Conservation (phyloP, 2,797 vertebrate species). For the Aeoliscus strigatus region DNA sequence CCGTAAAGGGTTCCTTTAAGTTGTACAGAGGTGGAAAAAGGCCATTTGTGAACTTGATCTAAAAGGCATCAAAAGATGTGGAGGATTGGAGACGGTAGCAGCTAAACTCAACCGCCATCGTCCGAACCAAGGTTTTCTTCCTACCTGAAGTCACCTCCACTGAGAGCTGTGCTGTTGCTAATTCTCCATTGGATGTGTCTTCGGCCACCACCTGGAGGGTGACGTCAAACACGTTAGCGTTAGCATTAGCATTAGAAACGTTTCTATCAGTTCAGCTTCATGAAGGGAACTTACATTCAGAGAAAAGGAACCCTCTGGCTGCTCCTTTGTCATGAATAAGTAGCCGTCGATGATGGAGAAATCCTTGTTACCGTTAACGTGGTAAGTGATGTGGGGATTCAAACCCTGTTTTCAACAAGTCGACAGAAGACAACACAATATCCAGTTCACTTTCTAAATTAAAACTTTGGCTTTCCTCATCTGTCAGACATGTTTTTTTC, state of each 20-base stretch:
- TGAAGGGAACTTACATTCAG: slow-evolving; percentile 54
- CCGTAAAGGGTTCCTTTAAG: too few relatives aligned
- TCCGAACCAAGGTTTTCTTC: neutral
- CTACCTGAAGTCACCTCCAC: slow-evolving; percentile 66
- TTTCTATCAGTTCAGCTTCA: neutral
- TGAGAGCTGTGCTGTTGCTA: slow-evolving; percentile 23
- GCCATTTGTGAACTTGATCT: too few relatives aligned
- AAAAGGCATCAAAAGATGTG: too few relatives aligned
- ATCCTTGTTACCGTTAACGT: slow-evolving; percentile 44
- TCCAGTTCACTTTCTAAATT: too few relatives aligned
- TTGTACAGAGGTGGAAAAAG: too few relatives aligned
- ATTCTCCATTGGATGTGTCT: slow-evolving; percentile 51
- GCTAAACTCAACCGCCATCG: neutral
- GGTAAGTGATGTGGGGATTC: slow-evolving; percentile 78
- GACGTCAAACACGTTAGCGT: neutral
- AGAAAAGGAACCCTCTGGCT: slow-evolving; percentile 17
- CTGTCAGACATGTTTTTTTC: too few relatives aligned
- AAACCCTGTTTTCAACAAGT: slow-evolving; percentile 63
- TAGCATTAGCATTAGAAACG: neutral
- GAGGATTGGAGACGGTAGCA: neutral
- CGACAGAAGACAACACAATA: neutral
- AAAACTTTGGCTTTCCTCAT: too few relatives aligned
- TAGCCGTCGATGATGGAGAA: slow-evolving; percentile 67
- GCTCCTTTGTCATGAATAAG: slow-evolving; percentile 63
- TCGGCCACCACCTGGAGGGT: slow-evolving; percentile 54